A percentile compares a stretch with the other conserved stretches of the same genome.
phyloP scores from a whole-genome alignment of 1,140 invertebrate species.

The Apis cerana region DNA sequence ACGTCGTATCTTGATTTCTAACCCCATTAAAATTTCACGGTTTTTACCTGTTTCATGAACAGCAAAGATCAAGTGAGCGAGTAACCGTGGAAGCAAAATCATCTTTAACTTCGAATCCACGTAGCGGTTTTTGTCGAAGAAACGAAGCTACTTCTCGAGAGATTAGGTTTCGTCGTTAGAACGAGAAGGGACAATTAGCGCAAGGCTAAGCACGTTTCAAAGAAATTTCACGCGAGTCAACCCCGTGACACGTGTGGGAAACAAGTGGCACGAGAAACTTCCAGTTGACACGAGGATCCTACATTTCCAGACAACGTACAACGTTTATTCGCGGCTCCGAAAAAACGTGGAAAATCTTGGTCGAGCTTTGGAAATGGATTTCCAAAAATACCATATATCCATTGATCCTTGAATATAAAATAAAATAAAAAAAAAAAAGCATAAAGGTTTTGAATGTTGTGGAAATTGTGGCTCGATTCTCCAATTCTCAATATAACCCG shows the following conservation, averaged over 20 bases:
- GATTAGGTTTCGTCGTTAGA: conserved; percentile 2
- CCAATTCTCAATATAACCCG: not conserved
- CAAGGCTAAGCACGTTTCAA: not conserved
- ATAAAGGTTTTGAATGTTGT: no score
- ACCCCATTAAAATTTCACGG: not conserved
- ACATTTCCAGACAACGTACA: not conserved
- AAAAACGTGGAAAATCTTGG: not conserved
- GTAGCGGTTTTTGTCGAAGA: not conserved
- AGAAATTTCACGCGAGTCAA: not conserved
- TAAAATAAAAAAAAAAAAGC: no score
- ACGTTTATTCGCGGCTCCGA: conserved; percentile 5
- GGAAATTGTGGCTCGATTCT: not conserved
- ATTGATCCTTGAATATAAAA: not conserved
- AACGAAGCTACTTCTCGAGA: not conserved
- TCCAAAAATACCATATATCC: not conserved
- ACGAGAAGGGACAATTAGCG: not conserved
- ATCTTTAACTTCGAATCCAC: not conserved
- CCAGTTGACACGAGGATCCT: not conserved
- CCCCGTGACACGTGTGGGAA: not conserved
- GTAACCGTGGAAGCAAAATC: not conserved
- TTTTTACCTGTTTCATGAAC: not conserved
- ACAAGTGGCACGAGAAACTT: not conserved
- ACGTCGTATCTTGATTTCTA: not conserved
- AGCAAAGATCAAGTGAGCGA: not conserved
- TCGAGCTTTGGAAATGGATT: conserved; percentile 30